A percentile compares a stretch with the other conserved stretches of the same genome.
These are phyloP conservation scores for Eristalis pertinax DNA, from an alignment of 2,888 invertebrate species.

Conservation along the genomic window DNA sequence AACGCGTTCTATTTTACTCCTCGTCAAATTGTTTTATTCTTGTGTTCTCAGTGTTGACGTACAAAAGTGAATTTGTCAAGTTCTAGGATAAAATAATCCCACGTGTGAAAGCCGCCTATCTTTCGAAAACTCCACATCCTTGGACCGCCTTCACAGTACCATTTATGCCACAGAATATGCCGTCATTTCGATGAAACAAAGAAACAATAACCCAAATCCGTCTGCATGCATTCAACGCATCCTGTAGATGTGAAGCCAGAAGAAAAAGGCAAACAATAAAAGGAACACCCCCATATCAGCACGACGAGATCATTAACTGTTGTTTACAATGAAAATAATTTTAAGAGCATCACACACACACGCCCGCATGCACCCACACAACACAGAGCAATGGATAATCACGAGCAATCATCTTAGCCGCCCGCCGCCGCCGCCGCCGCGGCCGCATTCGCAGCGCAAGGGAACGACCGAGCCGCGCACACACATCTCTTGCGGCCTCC, in stretches of 20 bases:
- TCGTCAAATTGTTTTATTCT: too few relatives aligned
- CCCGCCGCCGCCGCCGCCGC: neutral
- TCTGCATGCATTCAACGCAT: neutral
- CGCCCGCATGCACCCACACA: slow-evolving; percentile 8
- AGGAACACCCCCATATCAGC: slow-evolving; percentile 41
- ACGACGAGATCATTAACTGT: slow-evolving; percentile 59
- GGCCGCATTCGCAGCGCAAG: neutral
- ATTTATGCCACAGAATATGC: too few relatives aligned
- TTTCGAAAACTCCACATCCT: too few relatives aligned
- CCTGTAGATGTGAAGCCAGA: neutral
- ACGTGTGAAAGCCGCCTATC: too few relatives aligned
- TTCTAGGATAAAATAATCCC: too few relatives aligned
- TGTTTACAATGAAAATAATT: slow-evolving; percentile 70
- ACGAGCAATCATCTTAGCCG: slow-evolving; percentile 33
- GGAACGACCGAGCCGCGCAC: neutral
- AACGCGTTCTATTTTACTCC: too few relatives aligned
- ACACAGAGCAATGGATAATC: slow-evolving; percentile 36
- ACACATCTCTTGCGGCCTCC: slow-evolving; percentile 10
- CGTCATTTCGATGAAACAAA: too few relatives aligned
- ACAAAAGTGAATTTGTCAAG: too few relatives aligned
- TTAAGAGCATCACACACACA: slow-evolving; percentile 33
- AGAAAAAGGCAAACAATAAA: neutral
- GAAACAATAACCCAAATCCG: neutral
- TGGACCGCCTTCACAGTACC: too few relatives aligned
- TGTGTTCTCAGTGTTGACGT: too few relatives aligned